Percentiles rank a stretch among this genome's conserved stretches.
Conservation (phyloP, 2,888 invertebrate genomes). For the Galerucella pusilla region DNA sequence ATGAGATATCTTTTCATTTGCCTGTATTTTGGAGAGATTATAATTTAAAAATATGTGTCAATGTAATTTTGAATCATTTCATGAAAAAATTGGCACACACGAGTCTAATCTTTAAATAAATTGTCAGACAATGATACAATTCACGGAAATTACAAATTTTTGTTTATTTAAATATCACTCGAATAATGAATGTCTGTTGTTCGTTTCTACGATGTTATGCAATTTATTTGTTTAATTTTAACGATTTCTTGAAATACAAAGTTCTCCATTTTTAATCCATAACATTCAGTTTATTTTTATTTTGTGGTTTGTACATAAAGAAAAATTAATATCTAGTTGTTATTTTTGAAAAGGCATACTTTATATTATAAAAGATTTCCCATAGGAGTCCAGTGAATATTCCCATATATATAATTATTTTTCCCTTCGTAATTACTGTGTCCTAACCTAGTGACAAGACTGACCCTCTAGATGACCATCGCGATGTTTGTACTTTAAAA, state of each 20-base stretch:
- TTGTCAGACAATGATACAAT: conserved; percentile 4
- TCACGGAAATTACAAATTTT: not conserved
- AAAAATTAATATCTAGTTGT: too few relatives aligned
- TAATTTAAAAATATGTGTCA: conserved; percentile 5
- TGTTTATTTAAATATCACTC: not conserved
- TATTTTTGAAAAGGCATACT: too few relatives aligned
- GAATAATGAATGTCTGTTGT: not conserved
- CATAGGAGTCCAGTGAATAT: conserved; percentile 44
- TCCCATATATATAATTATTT: conserved; percentile 56
- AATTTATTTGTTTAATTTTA: too few relatives aligned
- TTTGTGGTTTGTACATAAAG: too few relatives aligned
- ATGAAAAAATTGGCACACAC: conserved; percentile 2
- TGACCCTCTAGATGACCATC: conserved; percentile 57
- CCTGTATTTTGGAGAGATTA: not conserved
- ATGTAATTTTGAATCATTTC: not conserved
- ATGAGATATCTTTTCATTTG: not conserved
- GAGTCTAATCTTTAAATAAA: not conserved
- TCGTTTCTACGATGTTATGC: too few relatives aligned
- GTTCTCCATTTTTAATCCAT: not conserved
- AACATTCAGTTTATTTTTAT: too few relatives aligned
- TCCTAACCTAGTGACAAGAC: conserved; percentile 59
- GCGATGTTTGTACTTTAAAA: conserved; percentile 31
- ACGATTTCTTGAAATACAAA: not conserved
- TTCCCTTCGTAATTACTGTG: conserved; percentile 61
- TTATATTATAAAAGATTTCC: conserved; percentile 42